Conservation (phyloP, 2,888 invertebrate genomes). For the Fragum fragum region DNA sequence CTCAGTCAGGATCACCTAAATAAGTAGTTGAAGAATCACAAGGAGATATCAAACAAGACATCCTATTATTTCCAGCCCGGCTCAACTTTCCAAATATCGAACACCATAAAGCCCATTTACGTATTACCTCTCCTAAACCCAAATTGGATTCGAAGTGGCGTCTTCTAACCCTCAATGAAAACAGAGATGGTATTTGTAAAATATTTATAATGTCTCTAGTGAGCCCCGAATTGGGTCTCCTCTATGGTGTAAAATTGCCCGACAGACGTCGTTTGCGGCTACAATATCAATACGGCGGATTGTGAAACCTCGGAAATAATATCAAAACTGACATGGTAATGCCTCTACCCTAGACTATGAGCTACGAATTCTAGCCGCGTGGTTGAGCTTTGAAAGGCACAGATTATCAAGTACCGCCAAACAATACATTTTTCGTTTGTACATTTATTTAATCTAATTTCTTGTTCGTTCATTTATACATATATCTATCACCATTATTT, state of each 20-base stretch:
- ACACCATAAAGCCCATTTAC: conserved; percentile 21
- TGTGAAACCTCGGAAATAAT: conserved; percentile 47
- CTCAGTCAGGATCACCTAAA: too few species aligned
- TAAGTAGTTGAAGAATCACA: too few species aligned
- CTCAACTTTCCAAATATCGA: conserved; percentile 14
- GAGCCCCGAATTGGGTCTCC: conserved; percentile 46
- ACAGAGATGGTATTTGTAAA: conserved; percentile 44
- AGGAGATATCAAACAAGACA: not conserved
- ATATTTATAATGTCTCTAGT: conserved; percentile 27
- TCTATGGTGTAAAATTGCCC: conserved; percentile 63
- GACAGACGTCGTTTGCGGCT: conserved; percentile 42
- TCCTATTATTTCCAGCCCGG: not conserved
- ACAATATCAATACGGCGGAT: conserved; percentile 52
- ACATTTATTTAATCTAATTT: too few species aligned
- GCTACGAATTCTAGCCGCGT: not conserved
- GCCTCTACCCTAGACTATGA: conserved; percentile 17
- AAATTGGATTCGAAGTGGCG: conserved; percentile 53
- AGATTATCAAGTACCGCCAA: too few species aligned
- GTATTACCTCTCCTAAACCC: conserved; percentile 20
- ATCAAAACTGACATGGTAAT: conserved; percentile 61
- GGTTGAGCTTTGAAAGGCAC: too few species aligned
- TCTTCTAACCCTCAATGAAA: conserved; percentile 41
- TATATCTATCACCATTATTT: too few species aligned
- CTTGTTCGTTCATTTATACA: too few species aligned
- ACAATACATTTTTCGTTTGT: too few species aligned